Base-by-base conservation (phyloP, 2,797 vertebrate species). In the Danio choprae region DNA sequence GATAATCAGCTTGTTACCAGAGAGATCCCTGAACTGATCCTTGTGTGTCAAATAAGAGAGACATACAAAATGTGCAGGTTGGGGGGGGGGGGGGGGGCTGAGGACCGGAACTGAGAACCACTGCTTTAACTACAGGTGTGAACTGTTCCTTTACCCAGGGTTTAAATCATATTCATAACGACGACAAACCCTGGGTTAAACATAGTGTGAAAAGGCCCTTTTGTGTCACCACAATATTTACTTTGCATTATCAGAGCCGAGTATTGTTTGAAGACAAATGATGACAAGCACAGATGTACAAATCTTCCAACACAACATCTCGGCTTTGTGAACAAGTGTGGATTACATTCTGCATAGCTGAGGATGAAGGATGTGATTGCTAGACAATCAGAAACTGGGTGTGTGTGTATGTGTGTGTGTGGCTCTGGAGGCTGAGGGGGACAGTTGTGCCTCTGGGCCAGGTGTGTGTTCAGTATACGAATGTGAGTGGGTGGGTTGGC, bases 391-490 rank as follows among this genome's bases (percentile, higher is more conserved):
- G 63, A 86, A 74, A 75, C 70, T 62, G 64, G 56, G 79, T 44
- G 74, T 29, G 29, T 29, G 29, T 41, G 36, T 70, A 62, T n/a
- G n/a, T 29, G 29, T 29, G 29, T 29, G 29, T 68, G 48, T 55
- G 73, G 55, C 84, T 79, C 56, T 76, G 10, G 2, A 82, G 78
- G 71, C 76, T 81, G 75, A 67, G 58, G 56, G 76, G 83, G 76
- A 83, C 83, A 84, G 81, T 82, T 85, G 82, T 82, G 77, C 85
- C 81, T 78, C 71, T 50, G 79, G 83, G 83, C 60, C 79, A 81
- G 79, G 83, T 84, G 80, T 82, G 78, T 56, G 70, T 29, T 29
- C 29, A 79, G 81, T 50, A 59, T 78, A 38, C 16, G 41, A 69
- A 76, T 63, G 73, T 79, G 75, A 60, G 72, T 75, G 81, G 65